Conservation (phyloP, 2,888 invertebrate genomes). For the Thysanoteuthis rhombus region DNA sequence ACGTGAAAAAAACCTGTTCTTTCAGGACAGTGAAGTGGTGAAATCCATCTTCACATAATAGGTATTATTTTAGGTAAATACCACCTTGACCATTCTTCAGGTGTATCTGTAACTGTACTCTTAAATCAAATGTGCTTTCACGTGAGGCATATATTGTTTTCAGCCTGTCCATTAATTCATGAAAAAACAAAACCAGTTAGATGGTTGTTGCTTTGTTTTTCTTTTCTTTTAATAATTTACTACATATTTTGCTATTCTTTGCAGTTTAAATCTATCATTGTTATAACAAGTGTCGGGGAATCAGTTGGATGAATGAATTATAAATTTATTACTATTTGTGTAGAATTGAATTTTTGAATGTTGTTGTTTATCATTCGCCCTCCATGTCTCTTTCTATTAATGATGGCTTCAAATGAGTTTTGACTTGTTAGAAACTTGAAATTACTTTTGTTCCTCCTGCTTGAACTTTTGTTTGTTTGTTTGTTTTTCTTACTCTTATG, state of each 20-base stretch:
- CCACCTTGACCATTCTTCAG: not conserved
- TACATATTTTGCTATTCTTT: not conserved
- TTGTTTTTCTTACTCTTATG: not conserved
- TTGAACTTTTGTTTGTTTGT: not conserved
- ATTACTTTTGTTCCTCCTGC: not conserved
- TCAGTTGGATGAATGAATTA: not conserved
- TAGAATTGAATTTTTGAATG: not conserved
- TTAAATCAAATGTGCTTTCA: not conserved
- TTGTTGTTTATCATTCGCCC: not conserved
- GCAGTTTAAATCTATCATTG: not conserved
- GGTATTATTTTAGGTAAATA: not conserved
- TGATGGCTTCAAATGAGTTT: not conserved
- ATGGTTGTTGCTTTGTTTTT: not conserved
- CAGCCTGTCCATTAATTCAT: not conserved
- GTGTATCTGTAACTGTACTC: not conserved
- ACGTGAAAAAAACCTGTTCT: too few species aligned
- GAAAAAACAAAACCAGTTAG: not conserved
- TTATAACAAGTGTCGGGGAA: not conserved
- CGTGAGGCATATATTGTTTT: not conserved
- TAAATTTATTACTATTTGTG: not conserved
- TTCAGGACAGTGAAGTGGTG: not conserved
- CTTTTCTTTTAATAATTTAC: not conserved
- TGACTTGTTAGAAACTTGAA: conserved; percentile 15
- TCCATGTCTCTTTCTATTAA: not conserved
- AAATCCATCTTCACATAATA: not conserved